Conservation (phyloP, 2,113 vertebrate genomes). For the Poecile atricapillus region DNA sequence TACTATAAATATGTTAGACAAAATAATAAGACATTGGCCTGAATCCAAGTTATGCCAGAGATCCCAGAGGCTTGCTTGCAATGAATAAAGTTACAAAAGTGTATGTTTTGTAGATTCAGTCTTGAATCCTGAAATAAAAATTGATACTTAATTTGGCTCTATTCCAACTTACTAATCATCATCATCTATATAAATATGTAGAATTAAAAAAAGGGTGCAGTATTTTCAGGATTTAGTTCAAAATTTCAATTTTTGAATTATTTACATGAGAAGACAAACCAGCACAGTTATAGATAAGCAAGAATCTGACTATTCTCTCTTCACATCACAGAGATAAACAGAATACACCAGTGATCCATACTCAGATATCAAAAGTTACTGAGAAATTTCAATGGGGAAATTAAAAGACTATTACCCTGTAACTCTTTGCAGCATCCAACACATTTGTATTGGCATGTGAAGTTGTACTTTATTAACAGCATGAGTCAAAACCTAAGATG, state of each 20-base stretch:
- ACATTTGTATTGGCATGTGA: rapidly evolving
- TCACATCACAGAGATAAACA: background rate
- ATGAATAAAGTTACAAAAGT: background rate
- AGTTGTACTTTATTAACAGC: background rate
- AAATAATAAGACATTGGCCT: background rate
- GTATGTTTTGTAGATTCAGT: background rate
- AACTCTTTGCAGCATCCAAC: background rate
- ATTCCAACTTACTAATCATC: background rate
- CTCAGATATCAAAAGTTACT: background rate
- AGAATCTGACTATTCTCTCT: background rate
- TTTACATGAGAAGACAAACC: background rate
- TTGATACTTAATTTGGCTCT: background rate
- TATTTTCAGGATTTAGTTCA: background rate
- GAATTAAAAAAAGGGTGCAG: background rate
- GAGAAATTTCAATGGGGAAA: background rate
- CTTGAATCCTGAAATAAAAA: background rate
- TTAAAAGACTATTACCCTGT: background rate
- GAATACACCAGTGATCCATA: background rate
- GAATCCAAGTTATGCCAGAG: background rate
- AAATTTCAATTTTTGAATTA: background rate
- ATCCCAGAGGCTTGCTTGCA: background rate
- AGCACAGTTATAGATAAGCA: background rate
- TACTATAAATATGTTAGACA: background rate
- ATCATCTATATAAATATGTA: background rate
- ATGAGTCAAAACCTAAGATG: background rate